A percentile compares a stretch with the other conserved stretches of the same genome.
Evolutionary conservation across 2,113 vertebrate genomes (phyloP).

Genomic region (Heterocephalus glaber): DNA sequence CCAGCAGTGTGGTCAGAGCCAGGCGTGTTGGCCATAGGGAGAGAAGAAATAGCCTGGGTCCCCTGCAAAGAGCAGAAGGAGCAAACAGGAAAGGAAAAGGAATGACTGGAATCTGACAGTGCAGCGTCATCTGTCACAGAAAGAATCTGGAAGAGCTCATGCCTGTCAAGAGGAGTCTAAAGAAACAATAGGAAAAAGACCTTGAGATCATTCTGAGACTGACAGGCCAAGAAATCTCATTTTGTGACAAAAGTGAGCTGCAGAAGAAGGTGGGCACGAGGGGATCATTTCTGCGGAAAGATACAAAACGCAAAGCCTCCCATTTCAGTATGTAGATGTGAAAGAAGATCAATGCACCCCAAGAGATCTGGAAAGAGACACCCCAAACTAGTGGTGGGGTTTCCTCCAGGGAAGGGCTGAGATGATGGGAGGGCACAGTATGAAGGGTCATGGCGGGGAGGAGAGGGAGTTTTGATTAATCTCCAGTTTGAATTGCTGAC

Average conservation of each 20-base stretch:
- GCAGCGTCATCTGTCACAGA: background rate
- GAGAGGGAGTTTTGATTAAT: background rate
- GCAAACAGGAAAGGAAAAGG: no score
- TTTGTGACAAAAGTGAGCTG: background rate
- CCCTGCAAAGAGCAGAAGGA: background rate
- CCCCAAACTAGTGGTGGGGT: background rate
- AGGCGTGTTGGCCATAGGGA: background rate
- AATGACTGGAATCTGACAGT: fast-evolving
- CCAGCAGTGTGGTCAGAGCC: background rate
- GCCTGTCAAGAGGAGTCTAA: background rate
- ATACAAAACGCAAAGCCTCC: background rate
- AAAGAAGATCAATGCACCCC: fast-evolving
- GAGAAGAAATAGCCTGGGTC: background rate
- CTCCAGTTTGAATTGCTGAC: background rate
- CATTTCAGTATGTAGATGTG: fast-evolving
- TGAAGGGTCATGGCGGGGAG: fast-evolving
- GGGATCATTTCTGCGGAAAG: background rate
- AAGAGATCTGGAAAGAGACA: background rate
- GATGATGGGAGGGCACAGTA: background rate
- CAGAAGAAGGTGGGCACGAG: background rate
- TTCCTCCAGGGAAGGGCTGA: background rate
- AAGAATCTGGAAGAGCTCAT: background rate
- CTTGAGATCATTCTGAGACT: background rate
- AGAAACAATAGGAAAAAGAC: background rate
- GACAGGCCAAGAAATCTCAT: fast-evolving